Conservation (phyloP, 37 sponge, comb jelly and placozoan species). For the Petrosia ficiformis region DNA sequence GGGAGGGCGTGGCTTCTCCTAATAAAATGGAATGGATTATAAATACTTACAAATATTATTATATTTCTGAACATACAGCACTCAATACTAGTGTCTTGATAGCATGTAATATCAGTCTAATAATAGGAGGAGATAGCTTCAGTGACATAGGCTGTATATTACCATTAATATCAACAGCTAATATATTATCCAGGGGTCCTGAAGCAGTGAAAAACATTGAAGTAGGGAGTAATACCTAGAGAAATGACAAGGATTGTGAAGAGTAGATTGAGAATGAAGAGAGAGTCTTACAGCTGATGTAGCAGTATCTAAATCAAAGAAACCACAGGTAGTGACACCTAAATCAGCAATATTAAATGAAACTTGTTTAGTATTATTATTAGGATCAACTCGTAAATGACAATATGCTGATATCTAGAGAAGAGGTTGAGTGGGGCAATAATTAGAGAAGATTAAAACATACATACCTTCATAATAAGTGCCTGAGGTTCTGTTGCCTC, state of each 20-base stretch:
- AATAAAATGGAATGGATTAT: not conserved
- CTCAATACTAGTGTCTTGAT: constrained; percentile 43
- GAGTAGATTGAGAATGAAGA: not conserved
- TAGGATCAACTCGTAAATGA: constrained; percentile 41
- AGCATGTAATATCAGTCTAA: constrained; percentile 62
- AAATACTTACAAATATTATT: constrained; percentile 20
- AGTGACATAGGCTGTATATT: constrained; percentile 35
- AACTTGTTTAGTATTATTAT: constrained; percentile 16
- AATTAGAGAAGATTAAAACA: not conserved
- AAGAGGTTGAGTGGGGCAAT: constrained; percentile 7
- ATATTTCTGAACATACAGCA: constrained; percentile 25
- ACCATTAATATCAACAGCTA: constrained; percentile 36
- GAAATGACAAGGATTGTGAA: not conserved
- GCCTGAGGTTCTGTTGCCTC: constrained; percentile 33
- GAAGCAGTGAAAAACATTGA: constrained; percentile 14
- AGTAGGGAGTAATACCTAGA: constrained; percentile 64
- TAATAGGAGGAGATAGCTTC: constrained; percentile 62
- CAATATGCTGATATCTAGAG: constrained; percentile 20
- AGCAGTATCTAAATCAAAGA: constrained; percentile 40
- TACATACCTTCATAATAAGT: constrained; percentile 12
- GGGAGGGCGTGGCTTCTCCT: constrained; percentile 22
- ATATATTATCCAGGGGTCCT: constrained; percentile 42
- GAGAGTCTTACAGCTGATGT: constrained; percentile 38
- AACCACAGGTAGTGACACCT: constrained; percentile 44
- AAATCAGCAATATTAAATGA: constrained; percentile 36